phyloP scores from a whole-genome alignment of 2,113 vertebrate genomes.

The Ceratotherium simum region DNA sequence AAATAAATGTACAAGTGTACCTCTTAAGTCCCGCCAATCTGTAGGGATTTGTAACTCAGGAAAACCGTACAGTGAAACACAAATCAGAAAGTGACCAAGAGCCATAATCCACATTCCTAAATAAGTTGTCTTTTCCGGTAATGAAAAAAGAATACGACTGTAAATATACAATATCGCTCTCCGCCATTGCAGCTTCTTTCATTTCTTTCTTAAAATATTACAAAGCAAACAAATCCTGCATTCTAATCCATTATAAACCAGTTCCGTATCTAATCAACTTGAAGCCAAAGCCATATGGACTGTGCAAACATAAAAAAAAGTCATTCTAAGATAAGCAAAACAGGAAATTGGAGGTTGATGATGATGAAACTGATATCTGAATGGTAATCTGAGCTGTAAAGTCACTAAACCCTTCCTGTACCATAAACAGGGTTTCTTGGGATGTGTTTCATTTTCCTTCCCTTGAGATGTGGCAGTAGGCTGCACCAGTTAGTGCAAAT shows the following conservation, averaged over 20 bases:
- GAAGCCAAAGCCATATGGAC: slow-evolving; percentile 79
- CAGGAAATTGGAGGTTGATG: slow-evolving; percentile 89
- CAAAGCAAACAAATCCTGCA: slow-evolving; percentile 76
- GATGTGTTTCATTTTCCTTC: slow-evolving; percentile 53
- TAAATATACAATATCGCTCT: slow-evolving; percentile 57
- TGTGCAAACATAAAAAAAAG: slow-evolving; percentile 81
- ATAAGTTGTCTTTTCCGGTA: slow-evolving; percentile 76
- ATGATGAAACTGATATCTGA: slow-evolving; percentile 86
- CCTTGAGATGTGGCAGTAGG: slow-evolving; percentile 50
- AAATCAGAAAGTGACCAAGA: slow-evolving; percentile 70
- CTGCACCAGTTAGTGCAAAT: background rate
- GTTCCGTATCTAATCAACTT: slow-evolving; percentile 81
- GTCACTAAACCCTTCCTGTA: slow-evolving; percentile 83
- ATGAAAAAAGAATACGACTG: slow-evolving; percentile 58
- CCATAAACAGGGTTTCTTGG: slow-evolving; percentile 85
- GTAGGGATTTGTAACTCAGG: slow-evolving; percentile 74
- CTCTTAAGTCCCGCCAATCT: slow-evolving; percentile 68
- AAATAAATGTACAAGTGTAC: slow-evolving; percentile 52
- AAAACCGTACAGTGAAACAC: slow-evolving; percentile 72
- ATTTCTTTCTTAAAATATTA: slow-evolving; percentile 80
- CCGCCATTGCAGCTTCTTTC: slow-evolving; percentile 19
- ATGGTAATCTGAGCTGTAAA: slow-evolving; percentile 85
- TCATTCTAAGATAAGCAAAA: slow-evolving; percentile 87
- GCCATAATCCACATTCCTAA: slow-evolving; percentile 63
- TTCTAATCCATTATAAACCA: slow-evolving; percentile 81